phyloP scores from a whole-genome alignment of 2,797 vertebrate genomes.

The Enteromius thamalakanensis region DNA sequence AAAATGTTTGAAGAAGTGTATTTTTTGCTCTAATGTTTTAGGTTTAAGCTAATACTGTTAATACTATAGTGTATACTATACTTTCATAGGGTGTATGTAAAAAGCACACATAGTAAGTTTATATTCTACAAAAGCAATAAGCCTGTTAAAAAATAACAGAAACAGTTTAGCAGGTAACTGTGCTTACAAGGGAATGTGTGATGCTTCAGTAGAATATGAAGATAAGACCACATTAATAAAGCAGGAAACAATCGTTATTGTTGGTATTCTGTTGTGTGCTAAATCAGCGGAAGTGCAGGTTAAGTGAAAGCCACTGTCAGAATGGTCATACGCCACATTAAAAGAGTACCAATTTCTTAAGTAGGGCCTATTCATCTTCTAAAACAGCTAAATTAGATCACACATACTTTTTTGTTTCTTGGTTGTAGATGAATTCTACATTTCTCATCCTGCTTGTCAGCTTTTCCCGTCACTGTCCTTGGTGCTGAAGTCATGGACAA shows the following conservation, averaged over 20 bases:
- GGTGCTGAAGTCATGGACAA: conserved; percentile 35
- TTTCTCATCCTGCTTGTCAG: neutral
- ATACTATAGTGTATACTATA: neutral
- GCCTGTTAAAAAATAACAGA: neutral
- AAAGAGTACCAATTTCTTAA: neutral
- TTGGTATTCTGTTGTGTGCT: neutral
- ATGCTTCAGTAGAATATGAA: too few relatives aligned
- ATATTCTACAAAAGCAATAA: neutral
- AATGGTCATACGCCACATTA: neutral
- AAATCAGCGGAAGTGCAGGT: neutral
- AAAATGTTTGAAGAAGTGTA: too few relatives aligned
- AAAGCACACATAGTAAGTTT: neutral
- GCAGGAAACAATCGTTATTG: neutral
- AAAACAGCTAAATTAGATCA: too few relatives aligned
- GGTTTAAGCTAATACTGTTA: neutral
- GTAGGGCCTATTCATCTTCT: neutral
- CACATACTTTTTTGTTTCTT: neutral
- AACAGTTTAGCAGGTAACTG: neutral
- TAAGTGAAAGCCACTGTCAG: neutral
- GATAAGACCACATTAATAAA: neutral
- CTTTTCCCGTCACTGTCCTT: conserved; percentile 33
- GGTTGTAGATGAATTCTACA: neutral
- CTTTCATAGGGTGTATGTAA: neutral
- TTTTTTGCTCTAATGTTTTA: neutral
- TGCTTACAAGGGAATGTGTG: neutral